Percentiles rank a stretch among this genome's conserved stretches.
These are phyloP conservation scores for Microcebus murinus DNA, from an alignment of 2,113 vertebrate genomes.

Conservation along the genomic window DNA sequence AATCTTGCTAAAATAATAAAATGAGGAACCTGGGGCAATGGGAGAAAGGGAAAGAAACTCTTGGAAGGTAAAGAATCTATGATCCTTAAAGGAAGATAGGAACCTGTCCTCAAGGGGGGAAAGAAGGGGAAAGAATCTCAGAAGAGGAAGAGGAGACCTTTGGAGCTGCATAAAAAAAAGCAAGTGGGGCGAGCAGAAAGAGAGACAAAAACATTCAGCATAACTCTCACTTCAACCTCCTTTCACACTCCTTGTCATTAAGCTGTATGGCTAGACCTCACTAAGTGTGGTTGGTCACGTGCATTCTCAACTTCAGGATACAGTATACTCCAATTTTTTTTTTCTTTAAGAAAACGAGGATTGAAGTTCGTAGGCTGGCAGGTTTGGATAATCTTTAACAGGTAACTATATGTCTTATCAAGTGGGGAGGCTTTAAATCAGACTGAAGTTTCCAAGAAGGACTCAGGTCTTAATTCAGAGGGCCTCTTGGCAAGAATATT, in stretches of 20 bases:
- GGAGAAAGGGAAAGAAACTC: background rate
- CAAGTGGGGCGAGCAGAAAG: background rate
- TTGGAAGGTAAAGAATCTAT: conserved; percentile 36
- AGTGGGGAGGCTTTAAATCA: background rate
- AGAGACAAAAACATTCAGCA: background rate
- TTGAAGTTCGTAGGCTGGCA: background rate
- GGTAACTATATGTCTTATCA: background rate
- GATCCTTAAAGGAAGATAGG: background rate
- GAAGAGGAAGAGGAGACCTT: background rate
- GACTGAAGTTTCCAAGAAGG: background rate
- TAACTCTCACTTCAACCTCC: background rate
- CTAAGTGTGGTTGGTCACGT: rapidly evolving
- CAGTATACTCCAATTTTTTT: background rate
- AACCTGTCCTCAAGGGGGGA: background rate
- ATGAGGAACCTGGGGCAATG: background rate
- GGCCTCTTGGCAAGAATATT: background rate
- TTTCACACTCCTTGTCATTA: background rate
- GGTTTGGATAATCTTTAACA: background rate
- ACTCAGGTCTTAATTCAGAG: background rate
- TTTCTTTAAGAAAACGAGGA: conserved; percentile 7
- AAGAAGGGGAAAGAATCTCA: background rate
- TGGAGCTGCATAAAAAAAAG: background rate
- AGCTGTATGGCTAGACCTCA: background rate
- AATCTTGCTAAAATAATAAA: background rate
- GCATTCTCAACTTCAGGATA: background rate